Evolutionary conservation across 2,113 vertebrate genomes (phyloP), one percentile per base, ranked within the genome.

Genomic region (Galemys pyrenaicus): DNA sequence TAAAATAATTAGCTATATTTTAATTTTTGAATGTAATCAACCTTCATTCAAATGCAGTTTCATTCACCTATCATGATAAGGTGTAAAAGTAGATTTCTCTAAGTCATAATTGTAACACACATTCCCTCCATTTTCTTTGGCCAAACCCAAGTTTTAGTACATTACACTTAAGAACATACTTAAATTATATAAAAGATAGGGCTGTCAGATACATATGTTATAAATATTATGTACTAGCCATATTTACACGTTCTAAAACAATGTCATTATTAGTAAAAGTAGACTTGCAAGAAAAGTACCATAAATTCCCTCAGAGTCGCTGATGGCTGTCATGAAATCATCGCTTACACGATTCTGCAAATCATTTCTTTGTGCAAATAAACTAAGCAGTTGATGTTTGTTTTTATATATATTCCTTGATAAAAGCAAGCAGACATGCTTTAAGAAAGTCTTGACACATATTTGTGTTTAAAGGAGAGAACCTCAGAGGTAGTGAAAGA

Each of bases 11-110:
- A 92, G 58, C 5, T 82, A 13, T 54, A 91, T 87, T 79, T 92
- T 51, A 92, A 79, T 39, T 83, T 94, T 92, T 94, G 26, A 68
- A 65, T 83, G 41, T 49, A 94, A 75, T 67, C 46, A 85, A 30
- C 41, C 3, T 24, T 35, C 4, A 92, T 67, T 90, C n/a, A 95
- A 67, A 77, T 58, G 16, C 6, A 68, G 30, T 84, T 90, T 74
- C 5, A 60, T 78, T 70, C 9, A 67, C 32, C 7, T 92, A 49
- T 73, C 6, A 60, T 79, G 4, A 64, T 20, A 78, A 86, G 16
- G 51, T 87, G 4, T 60, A 81, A 87, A 78, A 81, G 22, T 44
- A 51, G 44, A 41, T 82, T 77, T 90, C 19, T 60, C 12, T 87
- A 75, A 65, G 11, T 86, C 10, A 79, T 28, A 65, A 70, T 75